Evolutionary conservation across 1,140 invertebrate genomes (phyloP).

Genomic region (Plutomurus gul): DNA sequence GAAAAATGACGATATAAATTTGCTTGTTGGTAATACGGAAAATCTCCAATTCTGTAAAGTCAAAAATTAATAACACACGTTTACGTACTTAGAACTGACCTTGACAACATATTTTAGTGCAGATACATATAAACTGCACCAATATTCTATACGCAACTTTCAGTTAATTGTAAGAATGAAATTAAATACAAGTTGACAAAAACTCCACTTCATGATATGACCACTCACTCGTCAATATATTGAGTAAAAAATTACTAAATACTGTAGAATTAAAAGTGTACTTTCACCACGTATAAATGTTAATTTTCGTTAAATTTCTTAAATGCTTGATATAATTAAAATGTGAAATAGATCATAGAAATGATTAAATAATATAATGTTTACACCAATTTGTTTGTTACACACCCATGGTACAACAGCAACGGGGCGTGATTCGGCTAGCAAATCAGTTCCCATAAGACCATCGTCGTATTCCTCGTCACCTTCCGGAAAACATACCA

Average conservation of each 20-base stretch:
- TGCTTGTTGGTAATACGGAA: neutral
- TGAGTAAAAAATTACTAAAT: too few relatives aligned
- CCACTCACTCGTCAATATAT: too few relatives aligned
- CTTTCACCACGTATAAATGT: too few relatives aligned
- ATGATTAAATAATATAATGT: too few relatives aligned
- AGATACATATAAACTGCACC: too few relatives aligned
- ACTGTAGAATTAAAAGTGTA: too few relatives aligned
- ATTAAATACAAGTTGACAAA: too few relatives aligned
- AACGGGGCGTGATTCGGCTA: neutral
- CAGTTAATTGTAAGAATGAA: neutral
- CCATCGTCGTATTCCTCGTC: neutral
- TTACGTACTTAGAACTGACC: neutral
- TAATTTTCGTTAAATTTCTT: too few relatives aligned
- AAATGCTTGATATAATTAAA: neutral
- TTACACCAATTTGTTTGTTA: neutral
- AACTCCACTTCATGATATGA: too few relatives aligned
- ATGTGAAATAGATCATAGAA: neutral
- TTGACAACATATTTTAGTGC: neutral
- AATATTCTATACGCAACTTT: too few relatives aligned
- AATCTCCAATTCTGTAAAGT: constrained; percentile 26
- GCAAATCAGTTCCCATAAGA: neutral
- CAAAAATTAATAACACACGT: neutral
- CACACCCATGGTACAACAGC: neutral
- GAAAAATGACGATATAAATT: constrained; percentile 23
- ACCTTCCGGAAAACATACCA: constrained; percentile 29